A percentile compares a stretch with the other conserved stretches of the same genome.
Conservation (phyloP, 1,140 invertebrate genomes). For the Drosophila setifemur region DNA sequence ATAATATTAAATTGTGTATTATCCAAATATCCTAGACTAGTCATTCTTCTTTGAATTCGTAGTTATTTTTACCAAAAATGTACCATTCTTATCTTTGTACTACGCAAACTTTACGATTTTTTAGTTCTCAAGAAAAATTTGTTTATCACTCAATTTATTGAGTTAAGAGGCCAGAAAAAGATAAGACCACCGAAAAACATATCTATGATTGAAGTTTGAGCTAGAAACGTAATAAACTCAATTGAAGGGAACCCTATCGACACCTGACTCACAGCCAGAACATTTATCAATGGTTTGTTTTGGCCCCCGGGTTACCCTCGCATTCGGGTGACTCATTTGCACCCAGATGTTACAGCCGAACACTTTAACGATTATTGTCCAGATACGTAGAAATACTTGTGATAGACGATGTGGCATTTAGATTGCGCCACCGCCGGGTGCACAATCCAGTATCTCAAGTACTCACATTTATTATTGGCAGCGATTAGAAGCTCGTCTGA, state of each 20-base stretch:
- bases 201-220: neutral
- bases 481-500: conserved; percentile 10
- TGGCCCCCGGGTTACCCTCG: neutral
- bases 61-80: too few relatives aligned
- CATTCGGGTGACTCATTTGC: conserved; percentile 22
- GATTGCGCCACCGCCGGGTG: too few relatives aligned
- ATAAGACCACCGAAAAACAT: conserved; percentile 14
- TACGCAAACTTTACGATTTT: too few relatives aligned
- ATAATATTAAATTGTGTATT: too few relatives aligned
- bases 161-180: neutral
- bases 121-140: neutral
- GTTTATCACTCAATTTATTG: neutral
- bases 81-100: too few relatives aligned
- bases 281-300: conserved; percentile 14
- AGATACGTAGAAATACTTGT: conserved; percentile 12
- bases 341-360: neutral
- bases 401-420: conserved; percentile 20
- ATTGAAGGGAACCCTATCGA: conserved; percentile 8
- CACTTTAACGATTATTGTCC: neutral
- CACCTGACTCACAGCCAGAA: conserved; percentile 4
- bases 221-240: neutral
- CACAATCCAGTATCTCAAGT: too few relatives aligned
- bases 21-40: too few relatives aligned
- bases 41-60: too few relatives aligned
- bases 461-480: too few relatives aligned